These are phyloP conservation scores for Meganola albula DNA, from an alignment of 2,888 invertebrate genomes.

Conservation along the genomic window DNA sequence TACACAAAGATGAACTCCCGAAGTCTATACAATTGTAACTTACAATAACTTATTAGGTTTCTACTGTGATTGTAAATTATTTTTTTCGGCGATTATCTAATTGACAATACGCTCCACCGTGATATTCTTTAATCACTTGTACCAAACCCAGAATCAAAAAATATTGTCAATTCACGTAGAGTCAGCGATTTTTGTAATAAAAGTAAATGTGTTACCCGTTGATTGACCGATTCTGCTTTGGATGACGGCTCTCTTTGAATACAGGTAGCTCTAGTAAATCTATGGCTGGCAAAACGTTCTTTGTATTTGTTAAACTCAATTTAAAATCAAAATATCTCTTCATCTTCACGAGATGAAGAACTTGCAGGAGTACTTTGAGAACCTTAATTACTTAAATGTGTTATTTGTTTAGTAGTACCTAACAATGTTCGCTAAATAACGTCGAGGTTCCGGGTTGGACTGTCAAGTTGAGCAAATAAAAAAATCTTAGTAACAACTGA, in stretches of 20 bases:
- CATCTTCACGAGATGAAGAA: no score
- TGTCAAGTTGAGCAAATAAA: no score
- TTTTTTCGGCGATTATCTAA: not conserved
- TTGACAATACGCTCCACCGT: not conserved
- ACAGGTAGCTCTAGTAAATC: constrained; percentile 29
- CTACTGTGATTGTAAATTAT: not conserved
- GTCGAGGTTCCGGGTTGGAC: no score
- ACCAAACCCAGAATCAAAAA: constrained; percentile 28
- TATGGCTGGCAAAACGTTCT: constrained; percentile 1
- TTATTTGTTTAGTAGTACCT: no score
- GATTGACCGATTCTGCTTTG: constrained; percentile 62
- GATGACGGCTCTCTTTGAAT: constrained; percentile 36
- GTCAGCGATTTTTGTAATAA: constrained; percentile 45
- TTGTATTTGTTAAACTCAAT: not conserved
- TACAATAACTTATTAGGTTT: not conserved
- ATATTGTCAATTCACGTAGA: constrained; percentile 59
- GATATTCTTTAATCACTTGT: constrained; percentile 21
- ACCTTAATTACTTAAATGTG: no score
- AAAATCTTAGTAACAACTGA: no score
- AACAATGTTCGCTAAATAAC: no score
- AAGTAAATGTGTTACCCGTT: constrained; percentile 51
- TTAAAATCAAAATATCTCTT: no score
- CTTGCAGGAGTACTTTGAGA: no score
- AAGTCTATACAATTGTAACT: not conserved
- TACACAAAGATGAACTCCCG: not conserved